Conservation (phyloP, 2,113 vertebrate species). For the Myxocyprinus asiaticus region DNA sequence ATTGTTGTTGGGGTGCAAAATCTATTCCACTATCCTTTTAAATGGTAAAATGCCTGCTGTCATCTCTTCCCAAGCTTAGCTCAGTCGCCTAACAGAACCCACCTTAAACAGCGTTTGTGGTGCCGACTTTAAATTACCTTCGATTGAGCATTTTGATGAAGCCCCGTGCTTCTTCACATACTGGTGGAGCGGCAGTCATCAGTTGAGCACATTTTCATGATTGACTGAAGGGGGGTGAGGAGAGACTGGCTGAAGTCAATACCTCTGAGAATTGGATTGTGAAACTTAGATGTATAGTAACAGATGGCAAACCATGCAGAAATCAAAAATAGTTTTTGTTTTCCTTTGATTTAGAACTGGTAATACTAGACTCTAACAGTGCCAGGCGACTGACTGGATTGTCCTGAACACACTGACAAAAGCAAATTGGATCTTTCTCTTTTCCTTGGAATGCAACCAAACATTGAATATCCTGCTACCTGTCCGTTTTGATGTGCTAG, state of each 20-base stretch:
- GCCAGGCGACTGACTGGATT: slow-evolving; percentile 66
- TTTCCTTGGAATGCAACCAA: slow-evolving; percentile 45
- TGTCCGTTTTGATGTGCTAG: background rate
- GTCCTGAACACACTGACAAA: slow-evolving; percentile 62
- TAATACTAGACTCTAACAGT: slow-evolving; percentile 73
- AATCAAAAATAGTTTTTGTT: slow-evolving; percentile 72
- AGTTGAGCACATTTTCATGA: slow-evolving; percentile 63
- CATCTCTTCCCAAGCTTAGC: slow-evolving; percentile 50
- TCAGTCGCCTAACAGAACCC: slow-evolving; percentile 48
- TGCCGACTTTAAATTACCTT: slow-evolving; percentile 55
- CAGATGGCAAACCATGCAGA: slow-evolving; percentile 75
- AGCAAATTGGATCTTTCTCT: slow-evolving; percentile 60
- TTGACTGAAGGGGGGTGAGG: slow-evolving; percentile 57
- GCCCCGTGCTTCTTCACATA: slow-evolving; percentile 52
- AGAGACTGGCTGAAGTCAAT: slow-evolving; percentile 61
- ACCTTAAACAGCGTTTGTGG: slow-evolving; percentile 53
- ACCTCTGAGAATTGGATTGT: slow-evolving; percentile 60
- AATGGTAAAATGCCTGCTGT: slow-evolving; percentile 54
- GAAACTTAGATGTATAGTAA: slow-evolving; percentile 68
- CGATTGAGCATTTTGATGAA: slow-evolving; percentile 68
- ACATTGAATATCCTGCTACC: slow-evolving; percentile 3
- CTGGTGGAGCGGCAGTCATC: slow-evolving; percentile 59
- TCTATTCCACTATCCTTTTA: slow-evolving; percentile 50
- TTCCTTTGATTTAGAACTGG: slow-evolving; percentile 72
- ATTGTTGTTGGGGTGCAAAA: slow-evolving; percentile 54